A percentile compares a stretch with the other conserved stretches of the same genome.
Conservation (phyloP, 2,113 vertebrate species). For the Aegithalos caudatus region DNA sequence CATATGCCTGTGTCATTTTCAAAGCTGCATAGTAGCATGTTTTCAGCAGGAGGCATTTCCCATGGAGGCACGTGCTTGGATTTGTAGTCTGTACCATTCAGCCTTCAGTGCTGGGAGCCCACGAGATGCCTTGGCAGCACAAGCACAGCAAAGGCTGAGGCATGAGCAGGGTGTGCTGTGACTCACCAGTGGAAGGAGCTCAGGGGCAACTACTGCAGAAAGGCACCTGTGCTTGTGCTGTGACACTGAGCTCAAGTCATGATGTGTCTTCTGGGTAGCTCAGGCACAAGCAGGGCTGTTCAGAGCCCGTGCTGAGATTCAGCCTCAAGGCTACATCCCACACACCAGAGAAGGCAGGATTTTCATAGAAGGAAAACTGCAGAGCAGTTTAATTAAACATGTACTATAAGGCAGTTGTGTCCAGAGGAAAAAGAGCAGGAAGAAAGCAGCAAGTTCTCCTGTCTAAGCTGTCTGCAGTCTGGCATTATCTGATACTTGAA, state of each 20-base stretch:
- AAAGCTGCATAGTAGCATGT: neutral
- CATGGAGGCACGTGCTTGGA: neutral
- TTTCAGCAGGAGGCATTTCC: neutral
- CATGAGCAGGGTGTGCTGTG: fast-evolving
- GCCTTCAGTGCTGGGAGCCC: neutral
- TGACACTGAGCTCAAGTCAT: neutral
- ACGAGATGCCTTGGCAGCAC: neutral
- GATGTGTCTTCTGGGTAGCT: neutral
- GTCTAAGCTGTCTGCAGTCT: neutral
- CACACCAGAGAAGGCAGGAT: neutral
- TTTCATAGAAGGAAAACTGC: neutral
- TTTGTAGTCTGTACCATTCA: neutral
- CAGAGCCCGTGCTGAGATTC: no score
- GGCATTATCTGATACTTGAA: neutral
- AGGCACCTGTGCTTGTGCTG: neutral
- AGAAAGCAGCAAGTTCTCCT: neutral
- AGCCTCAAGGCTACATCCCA: no score
- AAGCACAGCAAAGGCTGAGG: neutral
- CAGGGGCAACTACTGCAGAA: neutral
- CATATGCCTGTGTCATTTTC: neutral
- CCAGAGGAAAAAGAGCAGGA: neutral
- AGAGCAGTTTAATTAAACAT: neutral
- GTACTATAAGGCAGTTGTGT: neutral
- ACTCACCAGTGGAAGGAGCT: fast-evolving
- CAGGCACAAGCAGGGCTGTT: neutral